Evolutionary conservation across 2,888 invertebrate genomes (phyloP).

Genomic region (Cheilosia vernalis): DNA sequence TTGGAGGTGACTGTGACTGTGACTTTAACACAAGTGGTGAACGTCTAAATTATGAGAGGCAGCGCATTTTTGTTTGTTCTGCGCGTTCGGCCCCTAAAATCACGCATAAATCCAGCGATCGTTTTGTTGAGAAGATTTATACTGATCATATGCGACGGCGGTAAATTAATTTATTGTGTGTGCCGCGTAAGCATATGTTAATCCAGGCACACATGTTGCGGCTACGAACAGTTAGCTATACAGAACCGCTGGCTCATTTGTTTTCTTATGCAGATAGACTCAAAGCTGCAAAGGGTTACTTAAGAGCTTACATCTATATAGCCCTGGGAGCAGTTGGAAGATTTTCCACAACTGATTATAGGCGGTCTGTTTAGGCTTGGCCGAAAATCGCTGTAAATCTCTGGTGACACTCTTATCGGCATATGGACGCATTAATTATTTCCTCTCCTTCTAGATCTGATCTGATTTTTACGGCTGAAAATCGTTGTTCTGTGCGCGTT

Average conservation of each 20-base stretch:
- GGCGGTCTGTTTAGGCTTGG: background rate
- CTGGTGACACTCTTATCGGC: slow-evolving; percentile 18
- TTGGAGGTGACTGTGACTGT: slow-evolving; percentile 53
- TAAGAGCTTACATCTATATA: slow-evolving; percentile 1
- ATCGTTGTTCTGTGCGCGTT: background rate
- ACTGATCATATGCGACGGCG: slow-evolving; percentile 70
- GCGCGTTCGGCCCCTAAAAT: slow-evolving; percentile 57
- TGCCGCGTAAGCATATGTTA: slow-evolving; percentile 68
- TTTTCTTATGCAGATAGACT: slow-evolving; percentile 5
- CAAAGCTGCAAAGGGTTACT: background rate
- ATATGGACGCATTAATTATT: slow-evolving; percentile 42
- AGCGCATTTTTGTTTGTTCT: slow-evolving; percentile 30
- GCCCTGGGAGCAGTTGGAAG: background rate
- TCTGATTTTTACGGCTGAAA: slow-evolving; percentile 60
- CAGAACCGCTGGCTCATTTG: slow-evolving; percentile 3
- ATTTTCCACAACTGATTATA: slow-evolving; percentile 44
- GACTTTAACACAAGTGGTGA: slow-evolving; percentile 1
- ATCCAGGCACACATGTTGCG: slow-evolving; percentile 28
- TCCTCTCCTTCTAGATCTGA: slow-evolving; percentile 33
- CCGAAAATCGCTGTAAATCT: slow-evolving; percentile 56
- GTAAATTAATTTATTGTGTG: slow-evolving; percentile 71
- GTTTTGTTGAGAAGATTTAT: slow-evolving; percentile 72
- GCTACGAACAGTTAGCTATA: background rate
- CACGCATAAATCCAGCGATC: slow-evolving; percentile 61
- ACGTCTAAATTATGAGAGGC: slow-evolving; percentile 36